Conservation (phyloP, 1,140 invertebrate species). For the Hormaphis cornu region DNA sequence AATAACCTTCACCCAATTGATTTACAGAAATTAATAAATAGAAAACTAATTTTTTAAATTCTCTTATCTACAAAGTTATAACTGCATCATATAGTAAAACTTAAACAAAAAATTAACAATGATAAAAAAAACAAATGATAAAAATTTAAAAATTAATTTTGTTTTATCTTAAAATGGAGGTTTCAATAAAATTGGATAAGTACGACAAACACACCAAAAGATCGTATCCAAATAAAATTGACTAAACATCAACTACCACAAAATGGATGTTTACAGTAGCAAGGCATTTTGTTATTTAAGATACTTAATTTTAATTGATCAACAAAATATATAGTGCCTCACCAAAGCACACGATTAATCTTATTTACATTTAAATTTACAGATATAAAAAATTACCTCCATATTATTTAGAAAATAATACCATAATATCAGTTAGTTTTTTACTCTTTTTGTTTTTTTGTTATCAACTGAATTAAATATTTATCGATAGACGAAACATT, state of each 20-base stretch:
- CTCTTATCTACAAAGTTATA: background rate
- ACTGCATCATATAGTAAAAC: slow-evolving; percentile 11
- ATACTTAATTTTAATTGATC: slow-evolving; percentile 15
- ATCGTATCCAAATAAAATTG: background rate
- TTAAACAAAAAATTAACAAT: slow-evolving; percentile 22
- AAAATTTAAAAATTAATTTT: background rate
- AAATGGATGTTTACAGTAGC: background rate
- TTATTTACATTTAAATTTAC: slow-evolving; percentile 28
- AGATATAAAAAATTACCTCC: slow-evolving; percentile 6
- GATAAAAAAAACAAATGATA: slow-evolving; percentile 11
- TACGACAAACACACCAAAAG: background rate
- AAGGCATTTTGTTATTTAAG: background rate
- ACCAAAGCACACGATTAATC: background rate
- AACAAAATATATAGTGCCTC: slow-evolving; percentile 12
- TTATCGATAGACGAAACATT: too few relatives aligned
- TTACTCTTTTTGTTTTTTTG: too few relatives aligned
- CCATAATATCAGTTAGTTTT: too few relatives aligned
- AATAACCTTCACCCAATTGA: slow-evolving; percentile 3
- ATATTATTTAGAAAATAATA: too few relatives aligned
- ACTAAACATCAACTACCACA: background rate
- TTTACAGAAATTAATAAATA: slow-evolving; percentile 6
- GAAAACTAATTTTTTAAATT: background rate
- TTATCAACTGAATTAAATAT: too few relatives aligned
- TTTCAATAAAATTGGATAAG: background rate
- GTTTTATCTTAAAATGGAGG: background rate